These are phyloP conservation scores for Heliconius ethilla DNA, from an alignment of 2,888 invertebrate species.

Conservation along the genomic window DNA sequence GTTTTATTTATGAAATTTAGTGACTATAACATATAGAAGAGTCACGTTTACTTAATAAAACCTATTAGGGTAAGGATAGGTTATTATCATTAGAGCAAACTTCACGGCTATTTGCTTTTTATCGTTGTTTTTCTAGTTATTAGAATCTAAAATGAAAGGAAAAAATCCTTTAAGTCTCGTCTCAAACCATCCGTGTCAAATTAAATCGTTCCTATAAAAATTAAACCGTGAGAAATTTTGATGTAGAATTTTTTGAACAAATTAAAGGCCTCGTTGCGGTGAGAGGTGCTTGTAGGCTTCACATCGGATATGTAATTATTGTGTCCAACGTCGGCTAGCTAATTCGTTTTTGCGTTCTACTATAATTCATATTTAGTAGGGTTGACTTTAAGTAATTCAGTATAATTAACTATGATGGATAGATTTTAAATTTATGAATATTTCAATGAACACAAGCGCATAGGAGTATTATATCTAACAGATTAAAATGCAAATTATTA, in stretches of 20 bases:
- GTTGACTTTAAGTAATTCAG: constrained; percentile 6
- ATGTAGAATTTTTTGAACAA: constrained; percentile 51
- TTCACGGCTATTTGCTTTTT: constrained; percentile 12
- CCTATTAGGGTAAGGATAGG: constrained; percentile 3
- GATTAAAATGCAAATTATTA: not conserved
- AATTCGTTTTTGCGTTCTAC: constrained; percentile 27
- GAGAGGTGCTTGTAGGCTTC: constrained; percentile 46
- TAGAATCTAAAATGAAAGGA: constrained; percentile 33
- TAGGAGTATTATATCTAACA: not conserved
- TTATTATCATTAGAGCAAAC: constrained; percentile 27
- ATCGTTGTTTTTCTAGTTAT: constrained; percentile 23
- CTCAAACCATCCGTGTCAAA: constrained; percentile 63
- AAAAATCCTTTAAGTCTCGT: constrained; percentile 55
- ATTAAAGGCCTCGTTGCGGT: constrained; percentile 51
- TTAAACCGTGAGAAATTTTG: constrained; percentile 68
- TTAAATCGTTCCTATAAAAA: constrained; percentile 70
- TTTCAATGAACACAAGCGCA: not conserved
- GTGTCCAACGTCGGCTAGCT: constrained; percentile 21
- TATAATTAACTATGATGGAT: constrained; percentile 4
- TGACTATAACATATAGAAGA: constrained; percentile 8
- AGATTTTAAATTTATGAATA: not conserved
- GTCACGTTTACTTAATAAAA: constrained; percentile 16
- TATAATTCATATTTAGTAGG: constrained; percentile 23
- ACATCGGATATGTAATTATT: constrained; percentile 44
- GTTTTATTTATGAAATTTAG: not conserved